phyloP scores from a whole-genome alignment of 2,113 vertebrate genomes.

The Trichomycterus rosablanca region DNA sequence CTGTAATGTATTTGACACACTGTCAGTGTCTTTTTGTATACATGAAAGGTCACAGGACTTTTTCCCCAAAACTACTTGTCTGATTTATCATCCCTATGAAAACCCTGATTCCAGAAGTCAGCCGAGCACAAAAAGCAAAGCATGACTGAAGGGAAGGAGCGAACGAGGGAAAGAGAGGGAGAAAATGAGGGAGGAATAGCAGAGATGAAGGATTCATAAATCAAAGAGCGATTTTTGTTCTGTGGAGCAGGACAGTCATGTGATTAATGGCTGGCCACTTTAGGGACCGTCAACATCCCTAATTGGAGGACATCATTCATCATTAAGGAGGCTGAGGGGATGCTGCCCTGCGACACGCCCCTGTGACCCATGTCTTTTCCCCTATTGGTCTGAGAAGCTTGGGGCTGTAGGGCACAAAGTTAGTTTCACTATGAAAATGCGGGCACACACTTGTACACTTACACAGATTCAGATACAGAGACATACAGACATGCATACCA shows the following conservation, averaged over 20 bases:
- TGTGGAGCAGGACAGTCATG: slow-evolving; percentile 51
- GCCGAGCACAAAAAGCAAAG: slow-evolving; percentile 49
- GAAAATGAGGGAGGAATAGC: slow-evolving; percentile 34
- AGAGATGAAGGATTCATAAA: slow-evolving; percentile 63
- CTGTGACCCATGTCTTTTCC: slow-evolving; percentile 47
- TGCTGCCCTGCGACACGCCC: slow-evolving; percentile 50
- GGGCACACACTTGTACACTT: not conserved
- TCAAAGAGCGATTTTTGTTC: slow-evolving; percentile 66
- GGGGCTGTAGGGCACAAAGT: slow-evolving; percentile 51
- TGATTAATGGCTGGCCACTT: slow-evolving; percentile 71
- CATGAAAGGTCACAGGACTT: slow-evolving; percentile 13
- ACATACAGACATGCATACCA: too few relatives aligned
- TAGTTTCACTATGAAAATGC: slow-evolving; percentile 7
- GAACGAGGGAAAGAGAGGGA: slow-evolving; percentile 11
- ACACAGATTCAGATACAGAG: too few relatives aligned
- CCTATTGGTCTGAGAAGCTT: slow-evolving; percentile 26
- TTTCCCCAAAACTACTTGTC: too few relatives aligned
- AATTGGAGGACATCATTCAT: slow-evolving; percentile 76
- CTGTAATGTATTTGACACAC: too few relatives aligned
- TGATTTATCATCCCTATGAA: slow-evolving; percentile 55
- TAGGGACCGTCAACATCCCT: slow-evolving; percentile 70
- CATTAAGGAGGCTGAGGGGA: slow-evolving; percentile 64
- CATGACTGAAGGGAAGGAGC: slow-evolving; percentile 32
- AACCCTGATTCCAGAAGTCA: slow-evolving; percentile 51
- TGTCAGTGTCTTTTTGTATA: slow-evolving; percentile 30